Evolutionary conservation across 2,113 vertebrate species (phyloP).

Genomic region (Podiceps cristatus): DNA sequence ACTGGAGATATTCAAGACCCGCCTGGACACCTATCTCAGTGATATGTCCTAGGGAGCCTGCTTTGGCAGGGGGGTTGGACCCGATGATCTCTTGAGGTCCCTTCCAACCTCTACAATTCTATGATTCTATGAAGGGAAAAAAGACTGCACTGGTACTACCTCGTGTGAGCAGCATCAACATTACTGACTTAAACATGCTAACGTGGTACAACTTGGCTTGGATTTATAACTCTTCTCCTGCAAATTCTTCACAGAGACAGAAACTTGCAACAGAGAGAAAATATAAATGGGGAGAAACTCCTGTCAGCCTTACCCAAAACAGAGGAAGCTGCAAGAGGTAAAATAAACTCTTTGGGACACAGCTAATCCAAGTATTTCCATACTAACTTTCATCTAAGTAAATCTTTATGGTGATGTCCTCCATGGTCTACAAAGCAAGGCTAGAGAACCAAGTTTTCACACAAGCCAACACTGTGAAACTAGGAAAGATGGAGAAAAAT

Average conservation of each 20-base stretch:
- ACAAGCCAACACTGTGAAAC: not conserved
- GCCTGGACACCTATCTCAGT: no score
- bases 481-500: not conserved
- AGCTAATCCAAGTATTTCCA: not conserved
- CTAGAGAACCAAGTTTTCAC: not conserved
- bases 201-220: not conserved
- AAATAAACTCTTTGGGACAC: not conserved
- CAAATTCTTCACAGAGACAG: not conserved
- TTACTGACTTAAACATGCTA: not conserved
- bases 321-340: not conserved
- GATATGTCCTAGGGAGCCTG: no score
- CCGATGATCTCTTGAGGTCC: no score
- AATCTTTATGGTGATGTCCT: not conserved
- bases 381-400: not conserved
- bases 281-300: not conserved
- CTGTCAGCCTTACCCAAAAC: not conserved
- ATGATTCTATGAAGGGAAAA: no score
- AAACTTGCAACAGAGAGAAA: not conserved
- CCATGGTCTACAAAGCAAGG: not conserved
- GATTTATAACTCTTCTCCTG: not conserved
- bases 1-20: no score
- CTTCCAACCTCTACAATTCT: no score
- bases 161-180: not conserved
- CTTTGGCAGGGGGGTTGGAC: no score
- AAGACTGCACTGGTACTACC: not conserved